These are phyloP conservation scores for Odobenus rosmarus DNA, from an alignment of 2,113 vertebrate genomes.

Conservation along the genomic window DNA sequence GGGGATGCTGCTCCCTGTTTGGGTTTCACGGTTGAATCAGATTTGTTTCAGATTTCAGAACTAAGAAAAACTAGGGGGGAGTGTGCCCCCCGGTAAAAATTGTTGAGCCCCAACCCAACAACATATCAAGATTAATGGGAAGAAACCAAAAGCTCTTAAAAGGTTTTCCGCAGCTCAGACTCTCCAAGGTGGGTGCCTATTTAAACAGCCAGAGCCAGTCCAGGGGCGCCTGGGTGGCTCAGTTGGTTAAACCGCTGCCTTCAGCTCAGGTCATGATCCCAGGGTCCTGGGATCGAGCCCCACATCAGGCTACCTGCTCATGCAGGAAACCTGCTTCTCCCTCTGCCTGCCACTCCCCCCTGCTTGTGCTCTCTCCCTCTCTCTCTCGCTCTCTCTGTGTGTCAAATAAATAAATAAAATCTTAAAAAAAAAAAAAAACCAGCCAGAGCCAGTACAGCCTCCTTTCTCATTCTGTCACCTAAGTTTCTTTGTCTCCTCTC, in stretches of 20 bases:
- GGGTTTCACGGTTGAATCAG: neutral
- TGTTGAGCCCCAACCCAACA: neutral
- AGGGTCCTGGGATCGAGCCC: no score
- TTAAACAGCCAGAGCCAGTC: neutral
- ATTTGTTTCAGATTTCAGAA: constrained; percentile 14
- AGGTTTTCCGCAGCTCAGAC: neutral
- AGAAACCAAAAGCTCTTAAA: neutral
- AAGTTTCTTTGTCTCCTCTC: neutral
- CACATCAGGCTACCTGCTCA: no score
- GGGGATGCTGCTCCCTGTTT: neutral
- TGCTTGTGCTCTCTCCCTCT: no score
- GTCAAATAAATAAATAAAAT: no score
- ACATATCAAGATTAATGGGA: neutral
- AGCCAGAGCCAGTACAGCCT: neutral
- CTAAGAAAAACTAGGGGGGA: neutral
- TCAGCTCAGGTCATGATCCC: no score
- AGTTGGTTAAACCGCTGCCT: no score
- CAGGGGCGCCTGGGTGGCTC: no score
- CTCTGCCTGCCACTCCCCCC: no score
- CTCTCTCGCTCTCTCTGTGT: no score
- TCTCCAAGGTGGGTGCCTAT: neutral
- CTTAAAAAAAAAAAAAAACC: no score
- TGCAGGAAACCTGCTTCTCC: no score
- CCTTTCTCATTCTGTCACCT: neutral
- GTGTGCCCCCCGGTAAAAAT: neutral